Evolutionary conservation across 1,140 invertebrate genomes (phyloP), one percentile per base, ranked within the genome.

Genomic region (Drosophila triauraria): DNA sequence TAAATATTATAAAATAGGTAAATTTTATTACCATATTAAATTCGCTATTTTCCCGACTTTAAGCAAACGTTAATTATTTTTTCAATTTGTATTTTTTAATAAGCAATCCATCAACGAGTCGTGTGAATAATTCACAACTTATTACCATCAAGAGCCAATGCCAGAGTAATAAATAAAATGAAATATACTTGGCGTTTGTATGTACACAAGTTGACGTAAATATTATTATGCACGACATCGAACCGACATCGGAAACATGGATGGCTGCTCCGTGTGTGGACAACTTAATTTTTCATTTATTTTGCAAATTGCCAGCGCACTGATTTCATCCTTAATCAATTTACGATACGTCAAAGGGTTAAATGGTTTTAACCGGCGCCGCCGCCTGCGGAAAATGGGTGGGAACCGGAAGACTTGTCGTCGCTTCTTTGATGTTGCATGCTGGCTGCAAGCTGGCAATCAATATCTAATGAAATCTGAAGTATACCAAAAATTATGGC

Each of bases 391-490:
- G 32, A 38, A 56, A 56, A 38, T 30, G 15, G 40, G 10, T 17
- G 32, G 43, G 30, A 60, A 25, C 32, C 38, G 61, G 61, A 44
- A 64, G 46, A 46, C 62, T 59, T 32, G 32, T 38, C 46, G 46
- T 12, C 47, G 42, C 23, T 44, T 44, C 62, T 65, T 65, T 70
- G 68, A 67, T 67, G 43, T 40, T 44, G 20, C 20, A 23, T 10
- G 46, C 40, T 23, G 51, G 56, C 53, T 72, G 61, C 68, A 67
- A 75, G 62, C 58, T 48, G 61, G 4, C 60, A 80, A 71, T 80
- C 56, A 80, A 81, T 80, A 80, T 76, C 63, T 81, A 76, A 80
- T 76, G 78, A 58, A 80, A 70, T 76, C 57, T 70, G 10, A 51
- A 64, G 23, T 30, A 48, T 13, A 40, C 13, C n/a, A 48, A 40